Conservation (phyloP, 2,888 invertebrate species). For the Chironomus tentans region DNA sequence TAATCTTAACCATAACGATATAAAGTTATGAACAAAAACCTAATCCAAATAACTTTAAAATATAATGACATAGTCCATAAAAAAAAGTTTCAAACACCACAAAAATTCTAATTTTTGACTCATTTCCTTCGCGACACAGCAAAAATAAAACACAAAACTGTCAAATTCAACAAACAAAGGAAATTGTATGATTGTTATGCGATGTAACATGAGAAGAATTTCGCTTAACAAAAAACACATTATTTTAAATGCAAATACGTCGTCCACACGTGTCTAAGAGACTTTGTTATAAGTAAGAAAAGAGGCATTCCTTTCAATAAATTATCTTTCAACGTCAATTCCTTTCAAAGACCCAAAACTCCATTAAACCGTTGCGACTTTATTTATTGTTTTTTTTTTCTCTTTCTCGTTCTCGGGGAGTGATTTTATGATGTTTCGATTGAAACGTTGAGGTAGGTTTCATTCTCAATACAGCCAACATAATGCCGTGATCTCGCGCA, state of each 20-base stretch:
- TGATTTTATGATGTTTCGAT: slow-evolving; percentile 4
- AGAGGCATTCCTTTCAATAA: neutral
- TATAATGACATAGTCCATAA: no score
- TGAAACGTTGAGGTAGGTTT: slow-evolving; percentile 23
- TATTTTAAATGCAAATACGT: neutral
- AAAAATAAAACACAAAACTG: no score
- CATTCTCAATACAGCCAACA: neutral
- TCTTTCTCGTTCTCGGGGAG: neutral
- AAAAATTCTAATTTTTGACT: no score
- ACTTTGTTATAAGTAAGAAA: neutral
- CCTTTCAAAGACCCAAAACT: neutral
- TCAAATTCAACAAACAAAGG: no score
- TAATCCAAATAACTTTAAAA: no score
- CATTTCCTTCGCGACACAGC: no score
- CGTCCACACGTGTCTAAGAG: neutral
- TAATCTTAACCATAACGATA: no score
- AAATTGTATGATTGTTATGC: no score
- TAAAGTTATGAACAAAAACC: no score
- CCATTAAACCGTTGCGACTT: neutral
- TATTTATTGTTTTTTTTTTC: neutral
- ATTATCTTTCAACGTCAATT: neutral
- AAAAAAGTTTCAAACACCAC: no score
- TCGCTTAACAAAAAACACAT: no score
- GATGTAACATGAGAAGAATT: no score
- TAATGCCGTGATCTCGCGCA: neutral